Conservation (phyloP, 2,797 vertebrate species). For the Morus bassanus region DNA sequence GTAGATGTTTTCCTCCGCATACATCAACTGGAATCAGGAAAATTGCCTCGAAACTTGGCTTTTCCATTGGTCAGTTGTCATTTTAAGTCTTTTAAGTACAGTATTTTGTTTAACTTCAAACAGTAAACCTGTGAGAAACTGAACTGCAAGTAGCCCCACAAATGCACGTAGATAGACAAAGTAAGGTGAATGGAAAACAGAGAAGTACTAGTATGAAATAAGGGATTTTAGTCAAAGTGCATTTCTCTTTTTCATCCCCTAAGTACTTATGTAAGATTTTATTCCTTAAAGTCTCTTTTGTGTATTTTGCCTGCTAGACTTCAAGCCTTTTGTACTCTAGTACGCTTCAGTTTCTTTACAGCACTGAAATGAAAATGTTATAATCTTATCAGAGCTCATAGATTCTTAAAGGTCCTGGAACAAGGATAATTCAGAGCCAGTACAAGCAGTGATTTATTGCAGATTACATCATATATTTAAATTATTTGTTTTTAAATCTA, state of each 20-base stretch:
- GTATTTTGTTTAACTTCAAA: neutral
- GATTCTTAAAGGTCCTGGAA: neutral
- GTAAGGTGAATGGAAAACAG: neutral
- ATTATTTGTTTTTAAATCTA: neutral
- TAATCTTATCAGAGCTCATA: neutral
- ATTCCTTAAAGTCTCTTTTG: neutral
- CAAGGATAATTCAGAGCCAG: neutral
- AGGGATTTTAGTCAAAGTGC: neutral
- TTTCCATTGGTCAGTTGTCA: conserved; percentile 79
- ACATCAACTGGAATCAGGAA: conserved; percentile 90
- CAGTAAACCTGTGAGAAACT: neutral
- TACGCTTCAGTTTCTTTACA: neutral
- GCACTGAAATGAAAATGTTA: neutral
- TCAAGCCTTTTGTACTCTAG: neutral
- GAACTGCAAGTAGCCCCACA: neutral
- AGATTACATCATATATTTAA: neutral
- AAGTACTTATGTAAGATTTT: neutral
- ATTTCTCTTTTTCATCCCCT: neutral
- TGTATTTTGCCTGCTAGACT: neutral
- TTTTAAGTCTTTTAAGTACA: neutral
- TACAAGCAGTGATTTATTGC: neutral
- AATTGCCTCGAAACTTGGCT: conserved; percentile 82
- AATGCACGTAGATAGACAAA: neutral
- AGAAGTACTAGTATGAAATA: neutral
- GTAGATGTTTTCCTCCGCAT: conserved; percentile 88